Percentiles rank a stretch among this genome's conserved stretches.
phyloP scores from a whole-genome alignment of 2,797 vertebrate genomes.

The Chaunax sp. region DNA sequence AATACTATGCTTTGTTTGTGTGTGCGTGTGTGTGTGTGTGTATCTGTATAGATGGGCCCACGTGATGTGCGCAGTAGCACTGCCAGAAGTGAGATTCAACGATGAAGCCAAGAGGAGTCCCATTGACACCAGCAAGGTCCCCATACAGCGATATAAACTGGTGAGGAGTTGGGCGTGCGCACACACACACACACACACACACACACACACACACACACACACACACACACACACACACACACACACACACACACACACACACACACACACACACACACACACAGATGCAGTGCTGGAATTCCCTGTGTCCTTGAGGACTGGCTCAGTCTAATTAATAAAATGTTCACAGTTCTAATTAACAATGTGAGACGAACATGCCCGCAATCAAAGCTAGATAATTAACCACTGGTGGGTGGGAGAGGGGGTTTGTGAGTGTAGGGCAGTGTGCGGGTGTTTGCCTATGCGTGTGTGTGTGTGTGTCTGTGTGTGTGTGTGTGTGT shows the following conservation, averaged over 20 bases:
- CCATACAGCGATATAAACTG: slow-evolving; percentile 95
- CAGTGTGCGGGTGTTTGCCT: slow-evolving; percentile 34
- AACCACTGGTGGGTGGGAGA: slow-evolving; percentile 70
- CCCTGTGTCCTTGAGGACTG: slow-evolving; percentile 73
- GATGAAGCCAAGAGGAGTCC: slow-evolving; percentile 90
- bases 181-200: slow-evolving; percentile 23
- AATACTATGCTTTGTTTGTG: slow-evolving; percentile 42
- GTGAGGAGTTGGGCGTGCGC: slow-evolving; percentile 84
- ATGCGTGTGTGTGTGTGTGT: slow-evolving; percentile 30
- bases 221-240: slow-evolving; percentile 15
- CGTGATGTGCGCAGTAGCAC: slow-evolving; percentile 93
- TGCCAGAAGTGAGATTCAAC: slow-evolving; percentile 94
- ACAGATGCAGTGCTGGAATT: slow-evolving; percentile 53
- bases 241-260: slow-evolving; percentile 14
- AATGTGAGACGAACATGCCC: slow-evolving; percentile 81
- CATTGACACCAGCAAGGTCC: slow-evolving; percentile 93
- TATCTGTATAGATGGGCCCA: slow-evolving; percentile 91
- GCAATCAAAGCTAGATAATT: slow-evolving; percentile 82
- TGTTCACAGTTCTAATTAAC: slow-evolving; percentile 83
- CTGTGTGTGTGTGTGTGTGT: slow-evolving; percentile 21
- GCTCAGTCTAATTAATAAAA: slow-evolving; percentile 81
- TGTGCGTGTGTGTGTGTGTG: slow-evolving; percentile 25
- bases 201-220: slow-evolving; percentile 23
- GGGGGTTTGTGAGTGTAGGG: slow-evolving; percentile 24
- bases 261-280: slow-evolving; percentile 17